Evolutionary conservation across 2,888 invertebrate genomes (phyloP).

Genomic region (Miltochrista miniata): DNA sequence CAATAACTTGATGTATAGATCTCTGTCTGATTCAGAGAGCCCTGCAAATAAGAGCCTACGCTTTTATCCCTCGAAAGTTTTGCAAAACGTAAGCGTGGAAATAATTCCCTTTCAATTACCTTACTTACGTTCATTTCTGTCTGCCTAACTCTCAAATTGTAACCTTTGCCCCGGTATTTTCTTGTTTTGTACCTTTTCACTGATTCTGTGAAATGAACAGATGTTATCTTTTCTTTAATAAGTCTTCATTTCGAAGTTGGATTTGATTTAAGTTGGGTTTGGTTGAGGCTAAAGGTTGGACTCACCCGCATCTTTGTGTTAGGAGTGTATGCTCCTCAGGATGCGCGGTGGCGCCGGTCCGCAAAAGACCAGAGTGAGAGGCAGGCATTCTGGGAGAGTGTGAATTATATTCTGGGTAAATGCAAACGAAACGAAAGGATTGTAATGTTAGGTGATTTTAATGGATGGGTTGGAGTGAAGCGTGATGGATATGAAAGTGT

Average conservation of each 20-base stretch:
- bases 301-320: too few species aligned
- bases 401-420: too few species aligned
- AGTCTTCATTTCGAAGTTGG: conserved; percentile 1
- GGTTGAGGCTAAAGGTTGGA: too few species aligned
- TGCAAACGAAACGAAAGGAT: too few species aligned
- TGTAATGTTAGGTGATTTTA: too few species aligned
- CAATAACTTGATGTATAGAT: conserved; percentile 32
- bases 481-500: too few species aligned
- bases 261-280: not conserved
- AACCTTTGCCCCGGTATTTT: conserved; percentile 34
- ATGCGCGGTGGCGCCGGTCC: too few species aligned
- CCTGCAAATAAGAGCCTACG: conserved; percentile 32
- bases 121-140: conserved; percentile 40
- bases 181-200: conserved; percentile 28
- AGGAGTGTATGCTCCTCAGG: too few species aligned
- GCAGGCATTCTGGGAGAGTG: too few species aligned
- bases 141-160: conserved; percentile 40
- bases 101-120: conserved; percentile 53
- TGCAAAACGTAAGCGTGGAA: conserved; percentile 30
- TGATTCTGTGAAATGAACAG: conserved; percentile 22
- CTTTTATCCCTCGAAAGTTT: conserved; percentile 44
- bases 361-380: too few species aligned
- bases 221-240: conserved; percentile 29
- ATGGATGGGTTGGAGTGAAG: too few species aligned
- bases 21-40: conserved; percentile 22